Evolutionary conservation across 2,888 invertebrate species (phyloP), one percentile per base, ranked within the genome.

Genomic region (Podotricha telesiphe): DNA sequence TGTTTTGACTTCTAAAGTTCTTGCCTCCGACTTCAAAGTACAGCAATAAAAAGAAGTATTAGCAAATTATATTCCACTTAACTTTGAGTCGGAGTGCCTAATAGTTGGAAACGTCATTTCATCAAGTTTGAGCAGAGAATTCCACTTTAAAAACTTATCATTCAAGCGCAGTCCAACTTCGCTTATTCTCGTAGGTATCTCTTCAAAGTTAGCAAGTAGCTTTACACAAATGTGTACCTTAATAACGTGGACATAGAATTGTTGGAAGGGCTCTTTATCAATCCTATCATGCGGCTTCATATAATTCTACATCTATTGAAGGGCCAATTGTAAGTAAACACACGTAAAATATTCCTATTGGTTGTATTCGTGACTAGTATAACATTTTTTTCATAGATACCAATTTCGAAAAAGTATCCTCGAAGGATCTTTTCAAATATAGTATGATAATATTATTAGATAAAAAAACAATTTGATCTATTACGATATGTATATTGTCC

Each of bases 221-320:
- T 89, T 88, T 88, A 86, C 84, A 86, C 87, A 86, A 89, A 89
- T 87, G 85, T 87, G 86, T 87, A 85, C 85, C 85, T 88, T 88
- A 80, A 80, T 74, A 10, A 74, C 83, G 48, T 68, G 65, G 83
- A 82, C 67, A 79, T 84, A 83, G 64, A 80, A 71, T 68, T 10
- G n/a, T 85, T 86, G 61, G 85, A 87, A 80, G 75, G 62, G 56
- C 47, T n/a, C 37, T 40, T 51, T 63, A 51, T 63, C 50, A 50
- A 63, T 63, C 63, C 19, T n/a, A 61, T 61, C 28, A n/a, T 42
- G n/a, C 19, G n/a, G 28, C 59, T 61, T 50, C 53, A 67, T 50
- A 71, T 70, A 59, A 69, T 63, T 59, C 64, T 59, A 69, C 66
- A 72, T 72, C 67, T 69, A 75, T 70, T 59, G 65, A 68, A 69